Evolutionary conservation across 2,888 invertebrate species (phyloP).

Genomic region (Chrysopilus asiliformis): DNA sequence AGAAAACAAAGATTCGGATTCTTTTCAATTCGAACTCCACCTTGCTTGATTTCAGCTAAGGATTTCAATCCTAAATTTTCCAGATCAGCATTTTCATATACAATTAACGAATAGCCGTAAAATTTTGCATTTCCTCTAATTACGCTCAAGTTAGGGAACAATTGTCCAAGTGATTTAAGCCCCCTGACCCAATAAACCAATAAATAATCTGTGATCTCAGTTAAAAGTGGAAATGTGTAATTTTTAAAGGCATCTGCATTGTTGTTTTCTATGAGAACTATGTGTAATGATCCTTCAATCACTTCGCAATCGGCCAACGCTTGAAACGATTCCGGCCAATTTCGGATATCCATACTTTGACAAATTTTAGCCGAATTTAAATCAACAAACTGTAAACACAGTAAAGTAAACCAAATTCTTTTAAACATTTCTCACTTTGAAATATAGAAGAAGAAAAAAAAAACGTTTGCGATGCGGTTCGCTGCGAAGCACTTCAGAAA

Average conservation of each 20-base stretch:
- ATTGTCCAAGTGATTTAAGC: conserved; percentile 61
- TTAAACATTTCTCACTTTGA: too few relatives aligned
- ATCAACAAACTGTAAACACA: too few relatives aligned
- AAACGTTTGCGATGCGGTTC: too few relatives aligned
- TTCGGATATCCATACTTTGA: conserved; percentile 62
- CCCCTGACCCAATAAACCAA: conserved; percentile 71
- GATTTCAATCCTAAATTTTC: conserved; percentile 74
- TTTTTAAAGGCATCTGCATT: conserved; percentile 48
- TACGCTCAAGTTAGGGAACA: conserved; percentile 89
- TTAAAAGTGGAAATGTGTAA: conserved; percentile 66
- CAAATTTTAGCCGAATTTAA: too few relatives aligned
- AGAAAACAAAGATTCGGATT: conserved; percentile 85
- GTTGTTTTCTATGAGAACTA: conserved; percentile 66
- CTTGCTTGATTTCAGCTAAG: conserved; percentile 66
- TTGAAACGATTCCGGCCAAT: conserved; percentile 44
- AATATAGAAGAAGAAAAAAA: too few relatives aligned
- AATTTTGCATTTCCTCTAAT: conserved; percentile 79
- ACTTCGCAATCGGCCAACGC: conserved; percentile 68
- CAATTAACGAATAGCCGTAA: conserved; percentile 74
- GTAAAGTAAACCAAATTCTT: too few relatives aligned
- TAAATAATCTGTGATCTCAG: conserved; percentile 86
- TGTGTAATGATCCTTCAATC: conserved; percentile 83
- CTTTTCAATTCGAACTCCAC: conserved; percentile 80
- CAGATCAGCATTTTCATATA: conserved; percentile 65
- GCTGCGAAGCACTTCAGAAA: too few relatives aligned